A percentile compares a stretch with the other conserved stretches of the same genome.
phyloP scores from a whole-genome alignment of 2,888 invertebrate genomes.

The Aplocera efformata region DNA sequence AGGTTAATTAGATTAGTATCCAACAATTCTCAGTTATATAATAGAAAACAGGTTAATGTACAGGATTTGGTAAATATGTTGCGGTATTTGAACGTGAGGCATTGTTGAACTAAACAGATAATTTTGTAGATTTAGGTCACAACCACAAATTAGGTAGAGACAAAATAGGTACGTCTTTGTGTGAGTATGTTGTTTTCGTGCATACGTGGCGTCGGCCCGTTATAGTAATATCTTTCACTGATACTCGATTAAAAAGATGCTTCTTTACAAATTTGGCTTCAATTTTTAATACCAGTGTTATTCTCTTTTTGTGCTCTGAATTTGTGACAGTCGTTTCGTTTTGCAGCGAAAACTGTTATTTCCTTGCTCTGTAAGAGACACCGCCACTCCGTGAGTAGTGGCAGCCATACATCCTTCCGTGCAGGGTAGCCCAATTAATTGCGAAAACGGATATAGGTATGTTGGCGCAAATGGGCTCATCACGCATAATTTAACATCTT shows the following conservation, averaged over 20 bases:
- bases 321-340: conserved; percentile 1
- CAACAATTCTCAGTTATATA: conserved; percentile 58
- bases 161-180: too few species aligned
- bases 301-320: too few species aligned
- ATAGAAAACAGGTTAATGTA: conserved; percentile 42
- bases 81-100: conserved; percentile 8
- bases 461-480: conserved; percentile 65
- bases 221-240: too few species aligned
- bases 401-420: conserved; percentile 73
- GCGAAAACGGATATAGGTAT: conserved; percentile 69
- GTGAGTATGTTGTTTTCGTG: too few species aligned
- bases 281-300: too few species aligned
- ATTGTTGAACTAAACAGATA: conserved; percentile 12
- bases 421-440: conserved; percentile 68
- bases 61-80: conserved; percentile 20
- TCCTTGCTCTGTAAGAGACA: conserved; percentile 33
- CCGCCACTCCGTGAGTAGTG: conserved; percentile 73
- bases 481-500: conserved; percentile 56
- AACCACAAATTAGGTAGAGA: too few species aligned
- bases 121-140: conserved; percentile 3
- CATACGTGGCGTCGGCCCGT: too few species aligned
- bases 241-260: too few species aligned
- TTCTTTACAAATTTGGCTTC: too few species aligned
- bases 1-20: conserved; percentile 78
- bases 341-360: not conserved